Evolutionary conservation across 2,888 invertebrate species (phyloP).

Genomic region (Nomada flava): DNA sequence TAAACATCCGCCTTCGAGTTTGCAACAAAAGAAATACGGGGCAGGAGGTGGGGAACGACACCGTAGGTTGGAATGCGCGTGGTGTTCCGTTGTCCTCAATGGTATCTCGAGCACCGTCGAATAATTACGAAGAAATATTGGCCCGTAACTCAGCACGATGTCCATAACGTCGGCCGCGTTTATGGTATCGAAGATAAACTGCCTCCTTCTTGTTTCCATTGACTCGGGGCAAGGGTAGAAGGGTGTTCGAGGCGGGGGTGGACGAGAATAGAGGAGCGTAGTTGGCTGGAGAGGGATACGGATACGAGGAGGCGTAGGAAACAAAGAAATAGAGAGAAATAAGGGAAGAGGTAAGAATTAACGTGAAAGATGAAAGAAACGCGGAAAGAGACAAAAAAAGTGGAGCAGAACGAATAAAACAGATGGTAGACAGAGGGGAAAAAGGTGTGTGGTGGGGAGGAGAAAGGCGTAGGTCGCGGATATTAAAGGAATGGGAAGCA

Average conservation of each 20-base stretch:
- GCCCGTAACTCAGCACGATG: constrained; percentile 66
- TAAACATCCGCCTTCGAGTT: no score
- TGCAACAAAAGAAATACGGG: neutral
- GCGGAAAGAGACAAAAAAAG: neutral
- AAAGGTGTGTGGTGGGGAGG: neutral
- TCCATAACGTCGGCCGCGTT: constrained; percentile 66
- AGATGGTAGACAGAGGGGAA: neutral
- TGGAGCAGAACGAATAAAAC: constrained; percentile 34
- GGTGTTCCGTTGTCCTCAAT: constrained; percentile 27
- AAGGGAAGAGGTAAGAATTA: constrained; percentile 9
- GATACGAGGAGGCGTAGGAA: neutral
- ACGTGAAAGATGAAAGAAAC: constrained; percentile 25
- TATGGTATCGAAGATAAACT: constrained; percentile 66
- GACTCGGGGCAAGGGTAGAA: constrained; percentile 11
- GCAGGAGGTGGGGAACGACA: neutral
- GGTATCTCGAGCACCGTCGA: constrained; percentile 50
- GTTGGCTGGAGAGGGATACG: neutral
- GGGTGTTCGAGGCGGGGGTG: neutral
- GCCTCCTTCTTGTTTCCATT: constrained; percentile 46
- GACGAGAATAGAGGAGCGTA: constrained; percentile 7
- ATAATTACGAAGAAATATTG: constrained; percentile 72
- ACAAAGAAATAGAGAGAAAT: neutral
- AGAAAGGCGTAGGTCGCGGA: neutral
- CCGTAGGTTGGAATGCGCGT: neutral
- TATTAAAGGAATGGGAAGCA: constrained; percentile 35